Evolutionary conservation across 2,888 invertebrate species (phyloP), one percentile per base, ranked within the genome.

Genomic region (Drosophila eohydei): DNA sequence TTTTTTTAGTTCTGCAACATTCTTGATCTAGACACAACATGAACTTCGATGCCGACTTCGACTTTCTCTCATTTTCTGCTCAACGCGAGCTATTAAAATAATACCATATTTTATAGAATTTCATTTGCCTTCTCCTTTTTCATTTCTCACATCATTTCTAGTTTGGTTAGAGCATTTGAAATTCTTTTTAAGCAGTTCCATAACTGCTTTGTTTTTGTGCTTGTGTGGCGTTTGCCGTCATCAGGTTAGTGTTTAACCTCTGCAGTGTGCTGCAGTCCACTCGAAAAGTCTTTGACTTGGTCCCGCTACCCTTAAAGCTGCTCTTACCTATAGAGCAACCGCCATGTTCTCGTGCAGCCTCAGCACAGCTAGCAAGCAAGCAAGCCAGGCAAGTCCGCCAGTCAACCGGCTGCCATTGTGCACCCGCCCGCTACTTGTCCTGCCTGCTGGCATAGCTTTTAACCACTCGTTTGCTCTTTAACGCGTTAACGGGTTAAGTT

Each of bases 401-500:
- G 79, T 81, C 71, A 81, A 70, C 74, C 69, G 58, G 67, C 52
- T 55, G 63, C 55, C 61, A 50, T 46, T 57, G 41, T 55, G 41
- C 38, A 16, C 21, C 34, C 62, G 7, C 58, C 36, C 43, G n/a
- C 51, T 21, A 5, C 41, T 7, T n/a, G 44, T 48, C 32, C 61
- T 68, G 52, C 56, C 57, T 61, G 61, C 64, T 63, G 73, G 77
- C 81, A 62, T 62, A 62, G 76, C 87, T 81, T 80, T 85, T 89
- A 87, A 78, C 75, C 87, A 89, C 87, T 85, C 87, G 80, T 78
- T 87, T 74, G 87, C 87, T 89, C 84, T 89, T 89, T 87, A 85
- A 85, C 89, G 89, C 89, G 84, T 87, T 89, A 85, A 81, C 85
- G 84, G 89, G 88, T 81, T 89, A 87, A 87, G 85, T 84, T 87